Evolutionary conservation across 2,888 invertebrate genomes (phyloP).

Genomic region (Helicoverpa assulta): DNA sequence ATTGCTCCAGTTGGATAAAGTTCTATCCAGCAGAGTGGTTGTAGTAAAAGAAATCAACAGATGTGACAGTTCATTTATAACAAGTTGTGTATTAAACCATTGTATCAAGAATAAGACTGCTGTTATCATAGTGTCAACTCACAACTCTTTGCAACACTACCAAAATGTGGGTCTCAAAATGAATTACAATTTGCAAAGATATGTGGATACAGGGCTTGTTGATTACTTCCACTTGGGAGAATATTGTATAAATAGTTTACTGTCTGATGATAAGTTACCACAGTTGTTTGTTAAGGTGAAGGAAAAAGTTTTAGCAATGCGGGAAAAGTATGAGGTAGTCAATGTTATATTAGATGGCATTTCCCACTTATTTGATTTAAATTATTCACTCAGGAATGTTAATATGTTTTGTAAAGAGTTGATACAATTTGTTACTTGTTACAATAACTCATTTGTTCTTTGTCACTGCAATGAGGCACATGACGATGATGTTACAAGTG

Average conservation of each 20-base stretch:
- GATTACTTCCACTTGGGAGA: constrained; percentile 77
- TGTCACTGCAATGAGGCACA: constrained; percentile 91
- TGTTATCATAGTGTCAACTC: constrained; percentile 92
- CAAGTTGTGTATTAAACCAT: constrained; percentile 92
- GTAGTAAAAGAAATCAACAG: constrained; percentile 93
- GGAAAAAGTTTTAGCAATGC: constrained; percentile 77
- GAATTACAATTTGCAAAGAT: constrained; percentile 92
- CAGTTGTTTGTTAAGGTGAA: constrained; percentile 81
- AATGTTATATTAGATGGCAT: constrained; percentile 93
- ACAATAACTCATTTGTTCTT: constrained; percentile 81
- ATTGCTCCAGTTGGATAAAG: constrained; percentile 92
- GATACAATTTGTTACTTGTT: constrained; percentile 76
- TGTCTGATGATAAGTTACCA: constrained; percentile 74
- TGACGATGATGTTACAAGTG: constrained; percentile 89
- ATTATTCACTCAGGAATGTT: constrained; percentile 87
- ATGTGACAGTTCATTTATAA: constrained; percentile 93
- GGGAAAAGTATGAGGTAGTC: constrained; percentile 79
- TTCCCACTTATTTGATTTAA: constrained; percentile 92
- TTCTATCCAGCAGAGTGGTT: constrained; percentile 89
- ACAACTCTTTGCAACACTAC: constrained; percentile 93
- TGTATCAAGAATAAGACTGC: constrained; percentile 90
- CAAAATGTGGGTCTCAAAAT: constrained; percentile 93
- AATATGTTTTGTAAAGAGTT: constrained; percentile 86
- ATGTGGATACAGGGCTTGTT: constrained; percentile 78
- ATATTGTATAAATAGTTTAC: constrained; percentile 68